Conservation (phyloP, 2,888 invertebrate genomes). For the Periphyllus acericola region DNA sequence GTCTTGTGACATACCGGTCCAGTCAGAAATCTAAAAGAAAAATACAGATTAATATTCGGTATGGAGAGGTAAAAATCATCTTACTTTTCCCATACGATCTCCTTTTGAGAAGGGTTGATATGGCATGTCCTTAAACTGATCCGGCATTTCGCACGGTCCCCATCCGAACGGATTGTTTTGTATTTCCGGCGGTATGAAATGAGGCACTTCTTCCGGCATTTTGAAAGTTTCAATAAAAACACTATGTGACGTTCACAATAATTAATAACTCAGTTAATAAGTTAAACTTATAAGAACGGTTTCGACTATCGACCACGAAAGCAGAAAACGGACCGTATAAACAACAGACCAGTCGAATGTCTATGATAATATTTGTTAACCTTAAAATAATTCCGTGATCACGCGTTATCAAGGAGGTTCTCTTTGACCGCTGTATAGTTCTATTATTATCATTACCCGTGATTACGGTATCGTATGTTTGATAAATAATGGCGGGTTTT, state of each 20-base stretch:
- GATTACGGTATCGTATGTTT: not conserved
- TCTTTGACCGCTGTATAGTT: not conserved
- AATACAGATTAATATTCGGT: not conserved
- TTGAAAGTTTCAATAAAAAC: not conserved
- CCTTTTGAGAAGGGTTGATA: constrained; percentile 99
- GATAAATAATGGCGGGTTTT: not conserved
- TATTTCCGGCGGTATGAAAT: constrained; percentile 79
- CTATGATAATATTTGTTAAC: constrained; percentile 42
- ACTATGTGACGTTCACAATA: not conserved
- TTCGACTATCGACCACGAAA: constrained; percentile 4
- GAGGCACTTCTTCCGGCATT: constrained; percentile 65
- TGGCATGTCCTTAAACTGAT: constrained; percentile 94
- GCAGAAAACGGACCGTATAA: constrained; percentile 2
- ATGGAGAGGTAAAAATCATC: not conserved
- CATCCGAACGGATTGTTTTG: constrained; percentile 91
- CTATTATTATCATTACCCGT: not conserved
- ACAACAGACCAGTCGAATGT: not conserved
- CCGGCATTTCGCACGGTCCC: constrained; percentile 96
- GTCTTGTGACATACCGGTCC: constrained; percentile 95
- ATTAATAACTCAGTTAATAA: not conserved
- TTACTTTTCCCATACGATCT: constrained; percentile 95
- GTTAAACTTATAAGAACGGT: not conserved
- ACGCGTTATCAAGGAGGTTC: constrained; percentile 44
- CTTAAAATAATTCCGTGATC: constrained; percentile 32
- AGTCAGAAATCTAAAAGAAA: constrained; percentile 81